phyloP scores from a whole-genome alignment of 2,888 invertebrate genomes.

The Caenorhabditis auriculariae region DNA sequence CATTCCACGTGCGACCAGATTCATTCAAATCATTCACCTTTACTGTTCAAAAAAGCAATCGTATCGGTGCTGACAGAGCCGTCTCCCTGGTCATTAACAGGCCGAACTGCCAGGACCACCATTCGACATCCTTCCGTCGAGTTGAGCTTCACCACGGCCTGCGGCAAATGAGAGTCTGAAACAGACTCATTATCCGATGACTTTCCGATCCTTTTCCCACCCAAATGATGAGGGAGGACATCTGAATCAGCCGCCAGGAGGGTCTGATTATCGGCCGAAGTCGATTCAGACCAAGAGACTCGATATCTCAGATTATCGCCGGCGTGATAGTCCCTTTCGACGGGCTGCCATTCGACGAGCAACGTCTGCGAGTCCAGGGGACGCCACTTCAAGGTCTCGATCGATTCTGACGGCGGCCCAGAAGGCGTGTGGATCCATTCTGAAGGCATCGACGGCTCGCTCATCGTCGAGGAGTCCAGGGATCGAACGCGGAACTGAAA shows the following conservation, averaged over 20 bases:
- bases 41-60: conserved; percentile 44
- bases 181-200: conserved; percentile 6
- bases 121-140: conserved; percentile 41
- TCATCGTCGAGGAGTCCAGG: conserved; percentile 29
- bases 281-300: conserved; percentile 54
- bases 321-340: conserved; percentile 37
- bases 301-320: conserved; percentile 54
- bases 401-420: conserved; percentile 40
- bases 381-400: conserved; percentile 44
- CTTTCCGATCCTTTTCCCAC: background rate
- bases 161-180: conserved; percentile 28
- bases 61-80: conserved; percentile 48
- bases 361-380: conserved; percentile 48
- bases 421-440: conserved; percentile 53
- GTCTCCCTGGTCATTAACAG: conserved; percentile 53
- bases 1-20: too few relatives aligned
- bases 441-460: conserved; percentile 47
- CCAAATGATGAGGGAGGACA: background rate
- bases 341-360: conserved; percentile 57
- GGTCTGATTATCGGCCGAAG: conserved; percentile 3
- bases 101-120: conserved; percentile 50
- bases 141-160: conserved; percentile 30
- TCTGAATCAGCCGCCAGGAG: conserved; percentile 5
- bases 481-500: conserved; percentile 57
- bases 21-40: too few relatives aligned